phyloP scores from a whole-genome alignment of 1,140 invertebrate genomes.

The Steinernema khuongi region DNA sequence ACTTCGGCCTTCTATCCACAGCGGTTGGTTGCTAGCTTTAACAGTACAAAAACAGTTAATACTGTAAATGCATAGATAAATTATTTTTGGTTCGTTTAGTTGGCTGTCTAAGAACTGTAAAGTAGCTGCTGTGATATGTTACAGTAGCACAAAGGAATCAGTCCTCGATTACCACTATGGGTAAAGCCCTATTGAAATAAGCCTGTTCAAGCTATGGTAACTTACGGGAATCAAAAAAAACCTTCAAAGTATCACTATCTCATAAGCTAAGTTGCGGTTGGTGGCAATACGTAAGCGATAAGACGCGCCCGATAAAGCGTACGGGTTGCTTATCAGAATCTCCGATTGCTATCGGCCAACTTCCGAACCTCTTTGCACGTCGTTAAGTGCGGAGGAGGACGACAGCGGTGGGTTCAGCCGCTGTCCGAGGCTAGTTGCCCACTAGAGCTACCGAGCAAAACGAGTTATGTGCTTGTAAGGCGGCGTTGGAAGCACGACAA shows the following conservation, averaged over 20 bases:
- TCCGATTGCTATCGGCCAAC: slow-evolving; percentile 8
- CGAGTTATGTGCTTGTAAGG: not conserved
- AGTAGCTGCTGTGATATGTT: too few relatives aligned
- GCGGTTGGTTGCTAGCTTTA: too few relatives aligned
- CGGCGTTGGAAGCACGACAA: not conserved
- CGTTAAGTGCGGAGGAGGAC: slow-evolving; percentile 9
- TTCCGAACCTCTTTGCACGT: not conserved
- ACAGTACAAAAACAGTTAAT: too few relatives aligned
- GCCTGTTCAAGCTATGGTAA: not conserved
- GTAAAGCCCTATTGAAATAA: too few relatives aligned
- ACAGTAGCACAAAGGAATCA: too few relatives aligned
- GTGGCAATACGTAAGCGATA: not conserved
- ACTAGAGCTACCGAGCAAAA: not conserved
- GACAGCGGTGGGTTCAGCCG: not conserved
- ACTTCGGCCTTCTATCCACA: too few relatives aligned
- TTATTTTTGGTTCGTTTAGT: too few relatives aligned
- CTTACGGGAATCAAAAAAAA: not conserved
- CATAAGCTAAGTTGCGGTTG: not conserved
- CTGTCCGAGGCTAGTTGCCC: too few relatives aligned
- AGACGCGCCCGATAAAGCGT: slow-evolving; percentile 4
- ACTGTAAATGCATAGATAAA: too few relatives aligned
- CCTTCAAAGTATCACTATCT: not conserved
- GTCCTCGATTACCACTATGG: too few relatives aligned
- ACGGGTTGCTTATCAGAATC: slow-evolving; percentile 10
- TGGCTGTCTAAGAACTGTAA: too few relatives aligned